These are phyloP conservation scores for Artemia sinica DNA, from an alignment of 2,888 invertebrate genomes.

Conservation along the genomic window DNA sequence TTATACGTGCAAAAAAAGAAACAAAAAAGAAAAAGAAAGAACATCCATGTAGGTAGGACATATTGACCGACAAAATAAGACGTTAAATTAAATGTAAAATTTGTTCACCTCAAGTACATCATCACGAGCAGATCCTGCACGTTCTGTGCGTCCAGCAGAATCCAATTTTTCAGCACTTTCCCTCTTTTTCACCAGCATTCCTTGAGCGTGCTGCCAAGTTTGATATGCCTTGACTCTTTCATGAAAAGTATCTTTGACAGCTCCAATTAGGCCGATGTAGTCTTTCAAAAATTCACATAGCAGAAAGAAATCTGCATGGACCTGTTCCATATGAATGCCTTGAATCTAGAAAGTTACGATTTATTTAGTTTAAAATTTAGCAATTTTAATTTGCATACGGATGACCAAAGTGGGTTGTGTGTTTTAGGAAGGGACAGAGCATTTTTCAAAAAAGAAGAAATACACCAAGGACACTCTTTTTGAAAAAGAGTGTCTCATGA, in stretches of 20 bases:
- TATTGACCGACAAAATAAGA: too few species aligned
- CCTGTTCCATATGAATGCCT: constrained; percentile 70
- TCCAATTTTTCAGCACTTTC: constrained; percentile 86
- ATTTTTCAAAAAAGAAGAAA: too few species aligned
- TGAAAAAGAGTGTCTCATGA: too few species aligned
- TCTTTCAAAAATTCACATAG: constrained; percentile 89
- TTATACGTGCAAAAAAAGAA: too few species aligned
- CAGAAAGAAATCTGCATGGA: constrained; percentile 81
- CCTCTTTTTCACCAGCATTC: constrained; percentile 77
- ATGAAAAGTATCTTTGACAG: constrained; percentile 64
- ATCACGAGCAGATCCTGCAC: constrained; percentile 63
- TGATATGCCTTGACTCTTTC: constrained; percentile 71
- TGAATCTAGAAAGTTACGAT: constrained; percentile 44
- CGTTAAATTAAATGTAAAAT: too few species aligned
- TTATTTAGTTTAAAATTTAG: too few species aligned
- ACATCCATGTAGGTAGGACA: too few species aligned
- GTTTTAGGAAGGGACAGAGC: too few species aligned
- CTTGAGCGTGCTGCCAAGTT: constrained; percentile 92
- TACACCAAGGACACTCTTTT: too few species aligned
- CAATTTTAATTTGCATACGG: too few species aligned
- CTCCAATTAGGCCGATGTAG: constrained; percentile 73
- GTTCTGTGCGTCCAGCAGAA: constrained; percentile 70
- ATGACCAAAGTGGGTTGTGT: too few species aligned
- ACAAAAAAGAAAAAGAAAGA: too few species aligned
- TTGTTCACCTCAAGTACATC: constrained; percentile 71